Evolutionary conservation across 1,140 invertebrate genomes (phyloP), one percentile per base, ranked within the genome.

Genomic region (Dendrolimus punctatus): DNA sequence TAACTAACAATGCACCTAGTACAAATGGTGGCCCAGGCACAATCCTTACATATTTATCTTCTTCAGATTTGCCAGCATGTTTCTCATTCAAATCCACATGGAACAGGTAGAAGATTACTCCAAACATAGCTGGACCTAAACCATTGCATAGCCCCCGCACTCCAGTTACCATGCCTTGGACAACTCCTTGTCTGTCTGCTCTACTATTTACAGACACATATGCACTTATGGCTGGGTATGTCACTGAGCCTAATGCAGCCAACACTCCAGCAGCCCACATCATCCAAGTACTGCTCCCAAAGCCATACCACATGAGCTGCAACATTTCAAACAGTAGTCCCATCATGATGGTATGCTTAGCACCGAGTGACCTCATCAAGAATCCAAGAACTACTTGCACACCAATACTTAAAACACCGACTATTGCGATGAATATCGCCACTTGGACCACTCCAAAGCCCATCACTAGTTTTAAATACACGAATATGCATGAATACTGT

Each of bases 1-100:
- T 94, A 51, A 99, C 98, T 76, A 99, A 91, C 73, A 99, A 89
- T 50, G 98, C 96, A 53, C 98, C 99, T 88, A 99, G 98, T 39
- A 99, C 95, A 89, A 99, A 99, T n/a, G 98, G 98, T 47, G 98
- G 98, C n/a, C 98, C 98, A 46, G 98, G 98, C 65, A 99, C 92
- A 66, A 99, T 86, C 86, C 95, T 89, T 40, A 82, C 79, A 53
- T 89, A 83, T 38, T 73, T 73, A 46, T 83, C 79, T 23, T 72
- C 66, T 37, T 73, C 67, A 6, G 74, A 68, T n/a, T 63, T 60
- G 36, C 76, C 80, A 2, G 78, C 70, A 75, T 88, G 79, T 76
- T 90, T 92, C 53, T 94, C 93, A 83, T 97, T 98, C 58, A 99
- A 89, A 90, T 99, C 96, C 54, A 99, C 98, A 85, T 99, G 95